Conservation (phyloP, 2,888 invertebrate species). For the Ophioninae sp. region DNA sequence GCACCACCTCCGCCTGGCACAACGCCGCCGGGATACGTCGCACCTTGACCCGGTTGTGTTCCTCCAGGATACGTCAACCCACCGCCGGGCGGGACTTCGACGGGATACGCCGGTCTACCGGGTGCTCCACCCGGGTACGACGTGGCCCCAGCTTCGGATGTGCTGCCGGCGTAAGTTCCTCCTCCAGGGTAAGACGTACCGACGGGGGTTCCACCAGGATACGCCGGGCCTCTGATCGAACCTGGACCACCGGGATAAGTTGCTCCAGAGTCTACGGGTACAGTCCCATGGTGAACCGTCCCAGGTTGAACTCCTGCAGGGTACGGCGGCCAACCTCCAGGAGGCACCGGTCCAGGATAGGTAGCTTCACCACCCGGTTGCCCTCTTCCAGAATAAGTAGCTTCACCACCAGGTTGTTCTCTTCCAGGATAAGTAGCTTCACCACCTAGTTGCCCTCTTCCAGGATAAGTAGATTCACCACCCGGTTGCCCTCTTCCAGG, state of each 20-base stretch:
- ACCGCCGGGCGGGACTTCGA: slow-evolving; percentile 45
- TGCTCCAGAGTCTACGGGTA: slow-evolving; percentile 4
- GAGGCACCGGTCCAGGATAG: slow-evolving; percentile 38
- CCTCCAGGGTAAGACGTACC: slow-evolving; percentile 46
- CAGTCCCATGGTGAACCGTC: slow-evolving; percentile 10
- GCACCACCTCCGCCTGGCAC: slow-evolving; percentile 58
- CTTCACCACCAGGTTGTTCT: slow-evolving; percentile 46
- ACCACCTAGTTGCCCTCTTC: slow-evolving; percentile 24
- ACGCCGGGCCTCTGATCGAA: slow-evolving; percentile 57
- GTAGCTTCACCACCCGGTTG: slow-evolving; percentile 46
- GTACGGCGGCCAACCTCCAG: slow-evolving; percentile 53
- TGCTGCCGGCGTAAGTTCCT: slow-evolving; percentile 33
- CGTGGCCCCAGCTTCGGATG: slow-evolving; percentile 33
- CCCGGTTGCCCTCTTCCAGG: slow-evolving; percentile 8
- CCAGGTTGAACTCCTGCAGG: slow-evolving; percentile 48
- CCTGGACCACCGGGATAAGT: slow-evolving; percentile 60
- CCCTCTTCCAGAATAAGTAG: slow-evolving; percentile 55
- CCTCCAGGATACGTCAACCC: slow-evolving; percentile 55
- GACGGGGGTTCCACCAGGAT: slow-evolving; percentile 41
- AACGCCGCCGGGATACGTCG: slow-evolving; percentile 17
- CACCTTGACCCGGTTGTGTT: slow-evolving; percentile 37
- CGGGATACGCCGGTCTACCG: slow-evolving; percentile 24
- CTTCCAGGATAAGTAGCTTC: slow-evolving; percentile 35
- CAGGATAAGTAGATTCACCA: slow-evolving; percentile 46
- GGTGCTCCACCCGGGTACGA: slow-evolving; percentile 61